Evolutionary conservation across 2,113 vertebrate genomes (phyloP), one percentile per base, ranked within the genome.

Genomic region (Ibidorhyncha struthersii): DNA sequence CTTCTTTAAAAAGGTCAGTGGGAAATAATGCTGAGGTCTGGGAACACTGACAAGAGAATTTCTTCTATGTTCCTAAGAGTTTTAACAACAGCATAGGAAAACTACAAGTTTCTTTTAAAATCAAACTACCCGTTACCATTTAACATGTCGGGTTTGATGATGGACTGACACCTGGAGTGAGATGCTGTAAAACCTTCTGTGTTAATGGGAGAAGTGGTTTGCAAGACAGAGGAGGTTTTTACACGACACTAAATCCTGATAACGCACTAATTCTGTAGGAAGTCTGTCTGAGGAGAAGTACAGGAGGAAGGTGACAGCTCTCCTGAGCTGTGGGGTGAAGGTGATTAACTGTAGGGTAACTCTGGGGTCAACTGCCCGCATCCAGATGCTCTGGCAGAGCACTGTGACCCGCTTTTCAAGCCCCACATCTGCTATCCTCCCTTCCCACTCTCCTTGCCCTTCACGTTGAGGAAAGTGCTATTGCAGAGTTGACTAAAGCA

Each of bases 141-240:
- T 74, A 6, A 49, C 19, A 4, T 1, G 15, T 15, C 26, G 1
- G 5, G 14, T 50, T 76, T 49, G 47, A 30, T 40, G 78, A 12
- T 0, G 56, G 78, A 45, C 14, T 12, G 56, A 65, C 40, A 47
- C 30, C 16, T 0, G 0, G 32, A 69, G 26, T 19, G 26, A 67
- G 70, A 63, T 43, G 70, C 71, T 30, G 16, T 36, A 49, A 83
- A 56, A 71, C 43, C 25, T 49, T 40, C 71, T 25, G 55, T 17
- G 52, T 58, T 84, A 22, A 36, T 1, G 7, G 53, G 36, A 89
- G 41, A 78, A 78, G 26, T 2, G 12, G 11, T 59, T 58, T 67
- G 38, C 47, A 56, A 36, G 43, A 21, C 1, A 3, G 36, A 52
- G 30, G 55, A 82, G 62, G 20, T 4, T 76, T 87, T 72, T 15